Percentiles rank a stretch among this genome's conserved stretches.
Conservation (phyloP, 2,888 invertebrate species). For the Chorisops tibialis region DNA sequence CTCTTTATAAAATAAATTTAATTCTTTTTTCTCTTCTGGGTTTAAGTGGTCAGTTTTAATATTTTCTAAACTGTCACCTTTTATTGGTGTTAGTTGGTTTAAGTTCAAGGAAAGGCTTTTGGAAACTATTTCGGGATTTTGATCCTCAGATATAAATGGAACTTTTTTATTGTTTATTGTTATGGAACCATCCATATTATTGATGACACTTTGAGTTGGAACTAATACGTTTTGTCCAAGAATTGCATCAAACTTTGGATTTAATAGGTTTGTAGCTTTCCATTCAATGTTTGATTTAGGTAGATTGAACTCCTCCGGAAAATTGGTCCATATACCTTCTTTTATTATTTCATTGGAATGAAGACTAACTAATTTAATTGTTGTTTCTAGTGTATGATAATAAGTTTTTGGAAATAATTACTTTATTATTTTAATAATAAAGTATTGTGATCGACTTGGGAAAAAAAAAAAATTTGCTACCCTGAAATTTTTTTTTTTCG, state of each 20-base stretch:
- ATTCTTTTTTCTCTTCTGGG: not conserved
- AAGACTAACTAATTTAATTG: not conserved
- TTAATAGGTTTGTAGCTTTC: not conserved
- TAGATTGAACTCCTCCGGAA: not conserved
- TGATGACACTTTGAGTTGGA: not conserved
- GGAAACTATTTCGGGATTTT: conserved; percentile 3
- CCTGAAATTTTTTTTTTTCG: too few species aligned
- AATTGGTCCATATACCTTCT: conserved; percentile 2
- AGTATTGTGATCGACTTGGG: too few species aligned
- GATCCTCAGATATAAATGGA: conserved; percentile 7
- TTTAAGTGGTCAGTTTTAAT: not conserved
- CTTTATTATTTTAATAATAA: too few species aligned
- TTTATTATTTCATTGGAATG: conserved; percentile 1
- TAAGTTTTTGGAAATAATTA: not conserved
- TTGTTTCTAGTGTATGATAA: not conserved
- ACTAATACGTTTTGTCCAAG: conserved; percentile 10
- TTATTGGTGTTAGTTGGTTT: not conserved
- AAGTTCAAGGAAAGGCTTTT: not conserved
- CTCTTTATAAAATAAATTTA: not conserved
- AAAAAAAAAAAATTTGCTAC: too few species aligned
- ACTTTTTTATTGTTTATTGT: not conserved
- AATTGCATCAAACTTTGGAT: conserved; percentile 5
- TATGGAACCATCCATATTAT: not conserved
- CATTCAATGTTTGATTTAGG: conserved; percentile 1
- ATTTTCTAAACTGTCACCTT: not conserved